Evolutionary conservation across 2,113 vertebrate species (phyloP), one percentile per base, ranked within the genome.

Genomic region (Pheucticus melanocephalus): DNA sequence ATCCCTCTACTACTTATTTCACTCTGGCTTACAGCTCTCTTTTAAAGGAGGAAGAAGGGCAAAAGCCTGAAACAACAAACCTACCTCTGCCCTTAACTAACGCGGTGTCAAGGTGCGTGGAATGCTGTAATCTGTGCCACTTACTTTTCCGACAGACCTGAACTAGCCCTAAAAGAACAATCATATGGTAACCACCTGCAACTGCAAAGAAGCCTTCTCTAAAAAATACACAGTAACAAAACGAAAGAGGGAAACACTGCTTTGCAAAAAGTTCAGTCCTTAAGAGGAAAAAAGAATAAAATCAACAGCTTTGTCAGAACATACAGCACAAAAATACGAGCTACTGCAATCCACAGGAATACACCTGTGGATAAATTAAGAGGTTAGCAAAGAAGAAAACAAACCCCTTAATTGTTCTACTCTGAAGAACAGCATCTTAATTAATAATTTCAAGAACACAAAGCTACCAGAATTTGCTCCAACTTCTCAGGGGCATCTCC

Each of bases 311-410:
- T 65, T 79, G 53, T 71, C 61, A 89, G 63, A 60, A 94, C 25
- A 73, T 18, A 85, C 6, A 57, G 64, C 50, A 91, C 27, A 64
- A 78, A 35, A 89, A 35, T 23, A 71, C 2, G 33, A 80, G 35
- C 56, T 54, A 59, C 50, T 27, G 11, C 78, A 20, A 93, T 30
- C 19, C 63, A 60, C n/a, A 31, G 68, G 48, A 79, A 94, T 92
- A 92, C 50, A 79, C 78, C 65, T 80, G 95, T 68, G 59, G 88
- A 91, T 76, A 96, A 91, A 83, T 92, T 92, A 93, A 95, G 64
- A 84, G 71, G 42, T 95, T 66, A 90, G 59, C 53, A 20, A 90
- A 70, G 70, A 73, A 81, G 64, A 66, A 88, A 92, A 80, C 47
- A 94, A 96, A 31, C 68, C 70, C 66, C 71, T 86, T 84, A 63